These are phyloP conservation scores for Ceyx margarethae DNA, from an alignment of 2,113 vertebrate species.

Conservation along the genomic window DNA sequence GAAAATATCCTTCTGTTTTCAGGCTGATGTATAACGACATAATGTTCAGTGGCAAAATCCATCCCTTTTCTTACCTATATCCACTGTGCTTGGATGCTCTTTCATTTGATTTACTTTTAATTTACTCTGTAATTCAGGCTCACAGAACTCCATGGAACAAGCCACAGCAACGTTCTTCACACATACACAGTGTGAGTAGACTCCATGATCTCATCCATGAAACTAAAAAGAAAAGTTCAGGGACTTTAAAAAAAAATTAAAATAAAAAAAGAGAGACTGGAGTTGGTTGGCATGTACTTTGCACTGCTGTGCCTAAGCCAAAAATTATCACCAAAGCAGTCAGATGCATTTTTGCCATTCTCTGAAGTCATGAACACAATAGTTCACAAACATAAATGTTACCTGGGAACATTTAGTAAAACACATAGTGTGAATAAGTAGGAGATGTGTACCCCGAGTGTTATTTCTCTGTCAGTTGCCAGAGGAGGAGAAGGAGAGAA, in stretches of 20 bases:
- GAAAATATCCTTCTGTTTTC: background rate
- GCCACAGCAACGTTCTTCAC: background rate
- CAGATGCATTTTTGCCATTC: background rate
- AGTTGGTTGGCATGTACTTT: background rate
- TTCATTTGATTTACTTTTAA: background rate
- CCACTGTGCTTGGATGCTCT: background rate
- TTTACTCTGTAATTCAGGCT: background rate
- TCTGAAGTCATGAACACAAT: background rate
- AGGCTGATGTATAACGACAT: background rate
- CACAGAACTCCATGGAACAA: background rate
- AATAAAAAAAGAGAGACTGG: background rate
- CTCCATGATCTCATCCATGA: background rate
- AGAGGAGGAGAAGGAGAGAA: no score
- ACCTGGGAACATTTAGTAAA: background rate
- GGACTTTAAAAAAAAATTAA: background rate
- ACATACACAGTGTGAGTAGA: background rate
- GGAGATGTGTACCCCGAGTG: background rate
- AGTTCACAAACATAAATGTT: background rate
- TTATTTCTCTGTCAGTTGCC: no score
- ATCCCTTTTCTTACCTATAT: background rate
- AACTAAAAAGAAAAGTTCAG: background rate
- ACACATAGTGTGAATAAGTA: background rate
- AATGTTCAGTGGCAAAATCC: background rate
- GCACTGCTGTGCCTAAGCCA: background rate
- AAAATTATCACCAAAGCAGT: background rate